Percentiles rank a stretch among this genome's conserved stretches.
Conservation (phyloP, 2,888 invertebrate species). For the Carterocephalus palaemon region DNA sequence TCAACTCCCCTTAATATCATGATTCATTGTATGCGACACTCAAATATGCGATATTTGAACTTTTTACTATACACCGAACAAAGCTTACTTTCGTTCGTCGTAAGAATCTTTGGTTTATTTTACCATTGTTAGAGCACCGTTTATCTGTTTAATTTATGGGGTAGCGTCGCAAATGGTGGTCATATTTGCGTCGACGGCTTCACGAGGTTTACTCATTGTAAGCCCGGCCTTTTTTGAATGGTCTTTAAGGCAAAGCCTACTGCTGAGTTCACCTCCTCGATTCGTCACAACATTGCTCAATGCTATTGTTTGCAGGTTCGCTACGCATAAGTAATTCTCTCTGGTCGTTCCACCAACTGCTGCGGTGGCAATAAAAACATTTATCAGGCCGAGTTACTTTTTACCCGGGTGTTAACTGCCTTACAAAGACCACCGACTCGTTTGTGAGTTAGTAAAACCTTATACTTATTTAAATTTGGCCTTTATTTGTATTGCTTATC, state of each 20-base stretch:
- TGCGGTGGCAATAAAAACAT: constrained; percentile 60
- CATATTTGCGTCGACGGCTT: constrained; percentile 60
- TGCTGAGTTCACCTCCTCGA: constrained; percentile 45
- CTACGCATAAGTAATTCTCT: constrained; percentile 65
- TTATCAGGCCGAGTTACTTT: constrained; percentile 46
- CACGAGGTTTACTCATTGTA: constrained; percentile 49
- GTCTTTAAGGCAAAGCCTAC: constrained; percentile 10
- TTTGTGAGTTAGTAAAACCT: no score
- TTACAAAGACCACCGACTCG: constrained; percentile 59
- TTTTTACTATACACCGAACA: constrained; percentile 64
- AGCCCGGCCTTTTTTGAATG: constrained; percentile 36
- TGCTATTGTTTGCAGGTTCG: constrained; percentile 64
- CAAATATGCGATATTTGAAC: constrained; percentile 64
- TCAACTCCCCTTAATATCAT: constrained; percentile 58
- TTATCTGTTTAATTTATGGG: constrained; percentile 77
- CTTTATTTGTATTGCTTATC: no score
- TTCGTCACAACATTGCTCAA: constrained; percentile 60
- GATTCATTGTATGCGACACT: constrained; percentile 51
- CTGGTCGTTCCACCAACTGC: constrained; percentile 55
- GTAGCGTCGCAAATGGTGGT: constrained; percentile 65
- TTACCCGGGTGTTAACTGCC: constrained; percentile 54
- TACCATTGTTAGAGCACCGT: constrained; percentile 72
- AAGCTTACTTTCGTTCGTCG: constrained; percentile 67
- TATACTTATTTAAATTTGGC: no score
- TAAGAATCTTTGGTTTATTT: constrained; percentile 71